Conservation (phyloP, 1,140 invertebrate species). For the Panagrolaimus sp. region DNA sequence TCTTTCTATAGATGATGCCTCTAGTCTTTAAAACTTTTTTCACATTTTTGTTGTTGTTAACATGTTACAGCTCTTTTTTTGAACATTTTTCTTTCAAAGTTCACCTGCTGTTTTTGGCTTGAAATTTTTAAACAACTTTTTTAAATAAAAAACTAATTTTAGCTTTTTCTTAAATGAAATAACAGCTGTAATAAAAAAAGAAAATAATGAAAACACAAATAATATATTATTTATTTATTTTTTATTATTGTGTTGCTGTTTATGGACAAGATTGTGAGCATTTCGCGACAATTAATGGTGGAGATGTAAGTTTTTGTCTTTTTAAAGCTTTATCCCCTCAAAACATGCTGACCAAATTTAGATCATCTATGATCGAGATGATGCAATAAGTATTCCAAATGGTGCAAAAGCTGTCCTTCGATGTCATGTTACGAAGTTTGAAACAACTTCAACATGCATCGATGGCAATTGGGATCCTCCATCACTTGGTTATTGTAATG, state of each 20-base stretch:
- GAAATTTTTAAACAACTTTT: too few relatives aligned
- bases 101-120: too few relatives aligned
- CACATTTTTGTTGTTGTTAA: too few relatives aligned
- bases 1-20: too few relatives aligned
- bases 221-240: too few relatives aligned
- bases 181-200: too few relatives aligned
- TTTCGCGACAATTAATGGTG: constrained; percentile 2
- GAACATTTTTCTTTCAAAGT: too few relatives aligned
- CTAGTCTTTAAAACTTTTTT: too few relatives aligned
- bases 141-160: too few relatives aligned
- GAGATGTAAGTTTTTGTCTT: background rate
- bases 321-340: background rate
- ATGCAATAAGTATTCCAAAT: background rate
- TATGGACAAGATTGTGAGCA: constrained; percentile 4
- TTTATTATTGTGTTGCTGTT: background rate
- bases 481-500: background rate
- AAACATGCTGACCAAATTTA: background rate
- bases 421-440: background rate
- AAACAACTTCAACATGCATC: background rate
- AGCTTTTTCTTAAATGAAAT: too few relatives aligned
- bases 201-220: too few relatives aligned
- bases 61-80: too few relatives aligned
- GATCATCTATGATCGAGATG: constrained; percentile 3
- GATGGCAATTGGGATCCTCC: background rate
- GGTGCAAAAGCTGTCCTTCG: background rate